These are phyloP conservation scores for Acanthopagrus latus DNA, from an alignment of 2,797 vertebrate genomes.

Conservation along the genomic window DNA sequence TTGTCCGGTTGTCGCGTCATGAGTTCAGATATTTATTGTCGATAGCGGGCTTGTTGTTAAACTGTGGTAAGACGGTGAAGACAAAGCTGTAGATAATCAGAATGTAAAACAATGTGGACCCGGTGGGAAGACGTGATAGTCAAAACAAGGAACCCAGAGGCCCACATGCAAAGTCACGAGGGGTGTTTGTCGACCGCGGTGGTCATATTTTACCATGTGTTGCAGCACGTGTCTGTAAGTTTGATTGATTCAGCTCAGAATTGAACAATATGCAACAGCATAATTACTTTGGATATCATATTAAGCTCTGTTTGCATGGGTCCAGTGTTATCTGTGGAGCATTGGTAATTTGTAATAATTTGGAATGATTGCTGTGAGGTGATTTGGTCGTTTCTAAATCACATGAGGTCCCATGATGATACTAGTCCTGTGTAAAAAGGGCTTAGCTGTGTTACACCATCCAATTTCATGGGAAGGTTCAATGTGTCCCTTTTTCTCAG, in stretches of 20 bases:
- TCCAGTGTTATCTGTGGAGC: too few species aligned
- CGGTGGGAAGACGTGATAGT: slow-evolving; percentile 28
- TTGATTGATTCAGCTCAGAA: background rate
- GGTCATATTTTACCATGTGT: background rate
- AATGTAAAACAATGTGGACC: slow-evolving; percentile 13
- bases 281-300: too few species aligned
- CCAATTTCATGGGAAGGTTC: too few species aligned
- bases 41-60: slow-evolving; percentile 54
- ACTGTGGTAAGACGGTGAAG: slow-evolving; percentile 23
- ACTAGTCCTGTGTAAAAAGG: too few species aligned
- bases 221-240: background rate
- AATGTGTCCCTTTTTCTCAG: too few species aligned
- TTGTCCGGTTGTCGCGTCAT: slow-evolving; percentile 48
- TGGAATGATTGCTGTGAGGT: too few species aligned
- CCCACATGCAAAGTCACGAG: slow-evolving; percentile 17
- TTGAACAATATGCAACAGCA: background rate
- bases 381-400: too few species aligned
- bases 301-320: too few species aligned
- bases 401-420: too few species aligned
- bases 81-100: slow-evolving; percentile 1
- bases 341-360: too few species aligned
- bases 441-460: too few species aligned
- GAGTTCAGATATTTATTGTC: slow-evolving; percentile 48
- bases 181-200: background rate
- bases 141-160: slow-evolving; percentile 27